Percentiles rank a stretch among this genome's conserved stretches.
Evolutionary conservation across 2,888 invertebrate genomes (phyloP).

Genomic region (Drosophila mimica): DNA sequence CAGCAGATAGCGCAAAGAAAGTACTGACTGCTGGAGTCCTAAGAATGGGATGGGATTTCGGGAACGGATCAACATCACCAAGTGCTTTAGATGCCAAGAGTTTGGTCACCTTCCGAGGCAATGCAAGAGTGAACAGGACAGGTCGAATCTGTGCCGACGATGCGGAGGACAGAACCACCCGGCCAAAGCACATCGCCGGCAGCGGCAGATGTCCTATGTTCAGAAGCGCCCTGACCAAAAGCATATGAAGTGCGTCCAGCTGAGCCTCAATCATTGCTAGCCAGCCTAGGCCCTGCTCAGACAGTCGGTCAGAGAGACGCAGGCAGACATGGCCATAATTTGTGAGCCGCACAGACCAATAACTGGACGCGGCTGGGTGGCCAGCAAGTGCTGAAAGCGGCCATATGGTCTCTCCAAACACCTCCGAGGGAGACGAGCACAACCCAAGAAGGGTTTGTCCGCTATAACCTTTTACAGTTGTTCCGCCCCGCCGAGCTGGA

Average conservation of each 20-base stretch:
- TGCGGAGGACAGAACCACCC: neutral
- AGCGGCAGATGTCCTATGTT: too few species aligned
- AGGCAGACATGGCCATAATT: slow-evolving; percentile 14
- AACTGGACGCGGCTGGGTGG: slow-evolving; percentile 5
- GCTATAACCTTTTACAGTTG: neutral
- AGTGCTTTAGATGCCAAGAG: neutral
- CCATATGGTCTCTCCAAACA: too few species aligned
- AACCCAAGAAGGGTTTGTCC: neutral
- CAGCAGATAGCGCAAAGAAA: neutral
- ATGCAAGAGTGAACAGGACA: neutral
- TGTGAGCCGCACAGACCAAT: slow-evolving; percentile 11
- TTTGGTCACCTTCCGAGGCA: too few species aligned
- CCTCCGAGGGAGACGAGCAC: too few species aligned
- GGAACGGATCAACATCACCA: neutral
- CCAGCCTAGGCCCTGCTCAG: slow-evolving; percentile 27
- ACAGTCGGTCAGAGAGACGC: slow-evolving; percentile 12
- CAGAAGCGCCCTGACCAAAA: too few species aligned
- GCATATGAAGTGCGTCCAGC: neutral
- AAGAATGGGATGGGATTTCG: neutral
- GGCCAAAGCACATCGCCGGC: too few species aligned
- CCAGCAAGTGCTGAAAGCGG: too few species aligned
- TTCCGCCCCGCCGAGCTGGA: neutral
- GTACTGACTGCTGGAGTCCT: too few species aligned
- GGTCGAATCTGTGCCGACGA: too few species aligned
- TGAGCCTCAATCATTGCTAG: slow-evolving; percentile 24